These are phyloP conservation scores for Gambelia wislizenii DNA, from an alignment of 2,797 vertebrate species.

Conservation along the genomic window DNA sequence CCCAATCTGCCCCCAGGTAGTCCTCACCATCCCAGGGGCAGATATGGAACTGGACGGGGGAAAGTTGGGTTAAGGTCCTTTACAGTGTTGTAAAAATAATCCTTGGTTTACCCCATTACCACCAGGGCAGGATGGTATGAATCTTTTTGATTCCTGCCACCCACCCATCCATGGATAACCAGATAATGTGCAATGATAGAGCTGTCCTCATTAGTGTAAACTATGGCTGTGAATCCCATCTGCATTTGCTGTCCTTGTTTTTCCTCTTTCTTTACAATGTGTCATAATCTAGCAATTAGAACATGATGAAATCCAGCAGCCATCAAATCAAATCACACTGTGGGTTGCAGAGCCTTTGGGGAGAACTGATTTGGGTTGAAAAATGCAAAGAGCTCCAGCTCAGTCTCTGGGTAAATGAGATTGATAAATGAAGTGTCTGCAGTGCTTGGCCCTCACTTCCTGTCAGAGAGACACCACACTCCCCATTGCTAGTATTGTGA, in stretches of 20 bases:
- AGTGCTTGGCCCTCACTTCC: constrained; percentile 58
- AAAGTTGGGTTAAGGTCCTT: no score
- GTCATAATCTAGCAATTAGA: constrained; percentile 26
- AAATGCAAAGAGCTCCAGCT: constrained; percentile 46
- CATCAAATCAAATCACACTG: not conserved
- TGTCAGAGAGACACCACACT: constrained; percentile 75
- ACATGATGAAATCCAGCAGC: constrained; percentile 32
- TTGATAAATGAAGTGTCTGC: constrained; percentile 67
- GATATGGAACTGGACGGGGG: no score
- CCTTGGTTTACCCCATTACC: no score
- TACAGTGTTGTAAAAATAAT: no score
- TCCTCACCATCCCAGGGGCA: no score
- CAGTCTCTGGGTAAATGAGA: constrained; percentile 31
- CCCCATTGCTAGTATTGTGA: constrained; percentile 58
- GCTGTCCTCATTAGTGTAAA: not conserved
- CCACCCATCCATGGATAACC: not conserved
- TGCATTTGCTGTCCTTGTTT: not conserved
- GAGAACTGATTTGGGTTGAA: constrained; percentile 53
- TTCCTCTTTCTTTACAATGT: constrained; percentile 32
- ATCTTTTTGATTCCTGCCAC: no score
- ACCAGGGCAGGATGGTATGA: no score
- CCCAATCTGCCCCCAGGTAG: no score
- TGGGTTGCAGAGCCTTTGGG: not conserved
- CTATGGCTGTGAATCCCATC: not conserved
- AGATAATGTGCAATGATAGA: accelerated